phyloP scores from a whole-genome alignment of 35 echinoderm and acorn worm genomes.

The Amphiura filiformis region DNA sequence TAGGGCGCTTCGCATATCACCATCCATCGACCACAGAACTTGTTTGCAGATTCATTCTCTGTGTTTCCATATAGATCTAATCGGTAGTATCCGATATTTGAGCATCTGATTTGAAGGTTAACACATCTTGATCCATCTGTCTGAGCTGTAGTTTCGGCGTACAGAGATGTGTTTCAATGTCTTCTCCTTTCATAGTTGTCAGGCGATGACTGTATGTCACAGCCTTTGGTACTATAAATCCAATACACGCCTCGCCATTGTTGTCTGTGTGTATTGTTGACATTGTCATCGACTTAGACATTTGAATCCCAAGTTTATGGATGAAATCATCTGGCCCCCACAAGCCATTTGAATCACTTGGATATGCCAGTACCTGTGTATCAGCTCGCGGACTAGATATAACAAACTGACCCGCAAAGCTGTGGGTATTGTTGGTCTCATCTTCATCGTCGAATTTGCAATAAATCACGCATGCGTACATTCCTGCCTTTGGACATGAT shows the following conservation, averaged over 20 bases:
- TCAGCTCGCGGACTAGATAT: not conserved
- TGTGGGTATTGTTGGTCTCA: no score
- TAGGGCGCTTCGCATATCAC: not conserved
- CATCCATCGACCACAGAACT: not conserved
- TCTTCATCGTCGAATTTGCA: no score
- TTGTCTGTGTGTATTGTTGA: not conserved
- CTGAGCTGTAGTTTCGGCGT: not conserved
- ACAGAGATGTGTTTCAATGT: not conserved
- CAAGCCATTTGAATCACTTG: not conserved
- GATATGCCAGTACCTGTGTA: not conserved
- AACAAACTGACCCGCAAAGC: not conserved
- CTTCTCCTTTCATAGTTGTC: not conserved
- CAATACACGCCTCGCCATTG: not conserved
- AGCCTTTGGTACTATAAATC: not conserved
- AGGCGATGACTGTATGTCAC: not conserved
- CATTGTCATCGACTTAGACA: not conserved
- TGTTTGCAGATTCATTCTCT: not conserved
- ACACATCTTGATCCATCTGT: not conserved
- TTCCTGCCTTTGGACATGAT: no score
- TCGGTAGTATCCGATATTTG: not conserved
- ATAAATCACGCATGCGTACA: no score
- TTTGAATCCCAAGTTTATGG: not conserved
- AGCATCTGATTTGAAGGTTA: not conserved
- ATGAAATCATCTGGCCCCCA: not conserved
- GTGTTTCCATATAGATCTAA: not conserved